A percentile compares a stretch with the other conserved stretches of the same genome.
These are phyloP conservation scores for Lasius platythorax DNA, from an alignment of 2,888 invertebrate genomes.

Conservation along the genomic window DNA sequence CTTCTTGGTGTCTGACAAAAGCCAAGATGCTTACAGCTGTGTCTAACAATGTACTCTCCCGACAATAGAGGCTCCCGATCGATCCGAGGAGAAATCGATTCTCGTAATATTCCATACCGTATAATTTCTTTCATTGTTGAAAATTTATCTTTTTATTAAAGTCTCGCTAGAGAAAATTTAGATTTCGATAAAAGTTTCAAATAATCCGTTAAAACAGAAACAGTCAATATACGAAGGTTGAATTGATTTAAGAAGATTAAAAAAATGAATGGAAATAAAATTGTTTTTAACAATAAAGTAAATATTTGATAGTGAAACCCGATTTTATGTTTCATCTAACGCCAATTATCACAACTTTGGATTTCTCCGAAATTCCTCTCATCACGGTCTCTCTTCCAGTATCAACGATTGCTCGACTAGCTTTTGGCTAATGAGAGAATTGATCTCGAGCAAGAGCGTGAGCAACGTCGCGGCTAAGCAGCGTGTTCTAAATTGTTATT, in stretches of 20 bases:
- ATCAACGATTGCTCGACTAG: background rate
- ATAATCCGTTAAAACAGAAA: background rate
- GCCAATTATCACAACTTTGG: background rate
- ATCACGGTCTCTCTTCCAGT: background rate
- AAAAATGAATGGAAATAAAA: background rate
- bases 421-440: constrained; percentile 50
- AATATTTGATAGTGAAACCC: constrained; percentile 1
- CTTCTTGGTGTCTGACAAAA: constrained; percentile 76
- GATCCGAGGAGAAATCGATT: constrained; percentile 45
- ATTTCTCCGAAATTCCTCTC: background rate
- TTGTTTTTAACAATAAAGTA: background rate
- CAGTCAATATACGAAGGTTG: background rate
- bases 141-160: background rate
- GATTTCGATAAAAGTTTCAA: background rate
- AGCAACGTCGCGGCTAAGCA: constrained; percentile 38
- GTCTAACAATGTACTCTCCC: constrained; percentile 66
- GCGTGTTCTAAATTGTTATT: constrained; percentile 45
- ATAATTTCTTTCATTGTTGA: background rate
- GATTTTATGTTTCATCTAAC: constrained; percentile 1
- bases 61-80: constrained; percentile 62
- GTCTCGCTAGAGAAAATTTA: background rate
- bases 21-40: constrained; percentile 73
- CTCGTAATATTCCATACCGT: background rate
- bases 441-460: constrained; percentile 20
- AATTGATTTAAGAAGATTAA: background rate